phyloP scores from a whole-genome alignment of 2,888 invertebrate species.

The Ellobium chinense region DNA sequence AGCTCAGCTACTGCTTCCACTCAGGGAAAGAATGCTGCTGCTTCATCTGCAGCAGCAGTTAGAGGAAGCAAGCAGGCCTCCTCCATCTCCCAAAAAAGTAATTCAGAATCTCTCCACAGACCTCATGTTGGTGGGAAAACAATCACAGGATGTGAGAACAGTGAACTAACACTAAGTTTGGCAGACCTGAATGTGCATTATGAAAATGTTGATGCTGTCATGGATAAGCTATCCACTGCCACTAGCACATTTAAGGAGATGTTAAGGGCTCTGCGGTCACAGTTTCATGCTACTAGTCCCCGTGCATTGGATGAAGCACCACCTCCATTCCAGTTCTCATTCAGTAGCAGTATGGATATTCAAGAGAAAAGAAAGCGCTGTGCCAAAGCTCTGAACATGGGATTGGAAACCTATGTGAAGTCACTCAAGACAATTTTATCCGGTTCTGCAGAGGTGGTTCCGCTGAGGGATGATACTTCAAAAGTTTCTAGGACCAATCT shows the following conservation, averaged over 20 bases:
- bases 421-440: constrained; percentile 42
- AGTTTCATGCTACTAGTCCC: constrained; percentile 27
- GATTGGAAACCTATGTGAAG: constrained; percentile 45
- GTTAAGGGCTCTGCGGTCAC: constrained; percentile 36
- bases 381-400: constrained; percentile 45
- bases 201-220: constrained; percentile 38
- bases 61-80: background rate
- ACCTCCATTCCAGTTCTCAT: constrained; percentile 32
- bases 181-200: constrained; percentile 25
- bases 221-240: constrained; percentile 35
- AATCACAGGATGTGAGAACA: background rate
- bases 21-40: background rate
- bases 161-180: background rate
- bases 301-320: background rate
- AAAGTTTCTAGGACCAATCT: background rate
- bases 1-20: background rate
- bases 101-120: background rate
- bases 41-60: background rate
- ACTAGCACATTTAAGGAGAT: constrained; percentile 41
- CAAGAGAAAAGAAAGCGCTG: constrained; percentile 48
- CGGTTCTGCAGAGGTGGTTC: background rate
- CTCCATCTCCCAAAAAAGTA: background rate
- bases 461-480: background rate
- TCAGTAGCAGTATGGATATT: constrained; percentile 36
- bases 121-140: background rate